phyloP scores from a whole-genome alignment of 2,113 vertebrate genomes.

The Noctilio leporinus region DNA sequence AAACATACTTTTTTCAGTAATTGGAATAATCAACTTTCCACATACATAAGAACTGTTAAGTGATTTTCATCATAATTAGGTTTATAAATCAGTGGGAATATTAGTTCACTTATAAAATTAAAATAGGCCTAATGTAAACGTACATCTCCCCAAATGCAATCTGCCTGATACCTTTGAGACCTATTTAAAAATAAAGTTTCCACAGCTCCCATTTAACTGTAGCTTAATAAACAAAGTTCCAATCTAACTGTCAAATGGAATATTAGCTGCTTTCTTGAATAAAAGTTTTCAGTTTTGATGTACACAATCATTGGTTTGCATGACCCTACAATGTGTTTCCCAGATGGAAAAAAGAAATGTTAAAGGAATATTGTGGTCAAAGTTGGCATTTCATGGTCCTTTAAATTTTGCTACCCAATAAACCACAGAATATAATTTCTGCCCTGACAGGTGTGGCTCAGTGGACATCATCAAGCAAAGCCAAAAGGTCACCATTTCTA shows the following conservation, averaged over 20 bases:
- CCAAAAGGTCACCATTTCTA: too few relatives aligned
- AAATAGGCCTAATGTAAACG: background rate
- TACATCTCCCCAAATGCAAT: background rate
- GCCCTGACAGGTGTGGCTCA: too few relatives aligned
- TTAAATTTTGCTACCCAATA: background rate
- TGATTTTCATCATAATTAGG: background rate
- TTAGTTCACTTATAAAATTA: background rate
- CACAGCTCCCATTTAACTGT: background rate
- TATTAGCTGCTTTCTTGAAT: background rate
- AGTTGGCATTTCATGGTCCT: background rate
- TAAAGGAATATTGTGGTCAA: background rate
- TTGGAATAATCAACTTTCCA: background rate
- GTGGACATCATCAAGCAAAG: too few relatives aligned
- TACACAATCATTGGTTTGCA: background rate
- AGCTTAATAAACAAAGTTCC: slow-evolving; percentile 38
- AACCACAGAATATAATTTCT: background rate
- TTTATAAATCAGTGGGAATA: background rate
- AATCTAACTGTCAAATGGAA: background rate
- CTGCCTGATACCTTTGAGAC: background rate
- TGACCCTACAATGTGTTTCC: background rate
- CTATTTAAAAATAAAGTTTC: slow-evolving; percentile 43
- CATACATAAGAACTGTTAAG: background rate
- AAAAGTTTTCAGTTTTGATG: background rate
- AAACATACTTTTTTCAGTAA: background rate
- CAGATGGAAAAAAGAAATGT: background rate